Base-by-base conservation (phyloP, 1,140 invertebrate species). In the Scaptomyza graminum region DNA sequence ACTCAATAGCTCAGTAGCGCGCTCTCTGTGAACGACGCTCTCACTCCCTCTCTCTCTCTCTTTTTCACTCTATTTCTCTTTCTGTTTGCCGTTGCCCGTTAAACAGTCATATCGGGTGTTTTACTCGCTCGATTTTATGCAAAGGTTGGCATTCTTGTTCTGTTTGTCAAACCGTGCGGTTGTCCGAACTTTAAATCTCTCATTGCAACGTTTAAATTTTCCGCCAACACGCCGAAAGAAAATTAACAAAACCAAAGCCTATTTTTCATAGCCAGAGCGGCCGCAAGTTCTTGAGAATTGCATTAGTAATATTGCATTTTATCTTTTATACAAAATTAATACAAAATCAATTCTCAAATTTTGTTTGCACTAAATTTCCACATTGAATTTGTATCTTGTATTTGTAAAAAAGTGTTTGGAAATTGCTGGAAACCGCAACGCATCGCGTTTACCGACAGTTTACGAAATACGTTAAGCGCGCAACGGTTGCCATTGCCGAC, bases 61-160 rank as follows among this genome's bases (percentile, higher is more conserved):
- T 69, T 39, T 61, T 12, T 49, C 52, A 18, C 31, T 54, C n/a
- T 15, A 11, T 28, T 62, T 60, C 34, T 52, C 54, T 60, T 37
- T 56, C 63, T 68, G 31, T 34, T 68, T 13, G 49, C 50, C 2
- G 59, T 41, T 56, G 67, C 51, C 50, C 43, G 60, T 70, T 22
- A 55, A 60, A 72, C 54, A 43, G 70, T 46, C 57, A 57, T 66
- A 60, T 72, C 76, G 80, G 62, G 77, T 74, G 67, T 68, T 75
- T 72, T 76, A 88, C 82, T 87, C 78, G 83, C 50, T 74, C 63
- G 78, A 63, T 87, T 69, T 78, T 71, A 71, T 62, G 74, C 63
- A 63, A 85, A 87, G 81, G 81, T 85, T 85, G 82, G 87, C 90
- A 91, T 91, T 91, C 90, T 91, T 91, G 90, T 79, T 90, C 83